Base-by-base conservation (phyloP, 1,140 invertebrate species). In the Drosophila triauraria region DNA sequence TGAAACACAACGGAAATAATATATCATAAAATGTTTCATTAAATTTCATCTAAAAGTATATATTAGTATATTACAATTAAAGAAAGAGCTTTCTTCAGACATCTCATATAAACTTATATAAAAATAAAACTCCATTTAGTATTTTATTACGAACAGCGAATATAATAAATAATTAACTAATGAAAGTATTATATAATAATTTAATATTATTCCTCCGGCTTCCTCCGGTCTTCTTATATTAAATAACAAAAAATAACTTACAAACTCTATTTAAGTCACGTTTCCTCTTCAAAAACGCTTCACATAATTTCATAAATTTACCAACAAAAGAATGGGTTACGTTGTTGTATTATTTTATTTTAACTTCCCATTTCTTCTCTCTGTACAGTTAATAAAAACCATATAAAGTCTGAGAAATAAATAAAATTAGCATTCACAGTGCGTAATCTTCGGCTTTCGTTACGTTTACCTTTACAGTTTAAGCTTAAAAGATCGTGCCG, bases 401-500 rank as follows among this genome's bases (percentile, higher is more conserved):
- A 10, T 2, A 17, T 20, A 9, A 53, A 35, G 50, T 35, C 50
- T 17, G 2, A 4, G 2, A 53, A 54, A 54, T 20, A 38, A 23
- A 54, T 40, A 23, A 35, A 54, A 54, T 54, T 54, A 23, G 54
- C 59, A 64, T 61, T 35, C 15, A 64, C 27, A 32, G 40, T 44
- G 51, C 32, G 51, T 23, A 54, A 54, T 54, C 13, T 20, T 20
- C 9, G 32, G 20, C 20, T 38, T 61, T 64, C 12, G 57, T 62
- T 64, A 42, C 57, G 62, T 44, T 61, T 59, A 53, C 51, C 10
- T 20, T 53, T 23, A 64, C 38, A 61, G 38, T 64, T 44, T 23
- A 15, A 38, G n/a, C 32, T 30, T 25, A 63, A 58, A 63, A 30
- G 60, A 63, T 63, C 50, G 60, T 25, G n/a, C 4, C 30, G 62